A percentile compares a stretch with the other conserved stretches of the same genome.
Conservation (phyloP, 2,888 invertebrate genomes). For the Scelioninae gen. 1 region DNA sequence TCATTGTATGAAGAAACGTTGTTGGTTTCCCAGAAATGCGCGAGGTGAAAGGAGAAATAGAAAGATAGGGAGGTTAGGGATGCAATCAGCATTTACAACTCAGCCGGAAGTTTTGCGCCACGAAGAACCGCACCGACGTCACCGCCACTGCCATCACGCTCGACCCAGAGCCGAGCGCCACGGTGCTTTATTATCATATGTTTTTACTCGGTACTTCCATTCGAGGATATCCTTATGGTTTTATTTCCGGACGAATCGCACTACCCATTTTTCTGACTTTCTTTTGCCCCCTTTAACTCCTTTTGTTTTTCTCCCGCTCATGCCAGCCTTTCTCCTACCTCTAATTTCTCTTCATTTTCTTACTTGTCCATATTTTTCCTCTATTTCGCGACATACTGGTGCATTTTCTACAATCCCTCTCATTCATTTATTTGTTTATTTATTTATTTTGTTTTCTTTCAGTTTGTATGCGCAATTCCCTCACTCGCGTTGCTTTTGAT, state of each 20-base stretch:
- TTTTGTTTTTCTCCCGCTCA: constrained; percentile 61
- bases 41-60: constrained; percentile 53
- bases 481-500: constrained; percentile 5
- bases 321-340: not conserved
- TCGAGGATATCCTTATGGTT: constrained; percentile 71
- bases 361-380: constrained; percentile 52
- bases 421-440: constrained; percentile 57
- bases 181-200: constrained; percentile 81
- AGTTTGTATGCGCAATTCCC: no score
- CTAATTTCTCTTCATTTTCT: constrained; percentile 65
- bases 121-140: constrained; percentile 69
- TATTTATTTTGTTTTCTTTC: no score
- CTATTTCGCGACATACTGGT: constrained; percentile 4
- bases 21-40: constrained; percentile 59
- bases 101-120: constrained; percentile 77
- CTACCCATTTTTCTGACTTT: constrained; percentile 60
- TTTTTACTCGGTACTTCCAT: constrained; percentile 77
- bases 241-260: constrained; percentile 68
- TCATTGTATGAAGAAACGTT: constrained; percentile 70
- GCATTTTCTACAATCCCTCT: constrained; percentile 36
- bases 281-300: constrained; percentile 37
- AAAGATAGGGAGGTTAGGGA: constrained; percentile 74
- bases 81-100: constrained; percentile 81
- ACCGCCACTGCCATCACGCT: constrained; percentile 73
- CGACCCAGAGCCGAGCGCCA: constrained; percentile 70